Percentiles rank a stretch among this genome's conserved stretches.
Evolutionary conservation across 1,140 invertebrate species (phyloP).

Genomic region (Drosophila repleta): DNA sequence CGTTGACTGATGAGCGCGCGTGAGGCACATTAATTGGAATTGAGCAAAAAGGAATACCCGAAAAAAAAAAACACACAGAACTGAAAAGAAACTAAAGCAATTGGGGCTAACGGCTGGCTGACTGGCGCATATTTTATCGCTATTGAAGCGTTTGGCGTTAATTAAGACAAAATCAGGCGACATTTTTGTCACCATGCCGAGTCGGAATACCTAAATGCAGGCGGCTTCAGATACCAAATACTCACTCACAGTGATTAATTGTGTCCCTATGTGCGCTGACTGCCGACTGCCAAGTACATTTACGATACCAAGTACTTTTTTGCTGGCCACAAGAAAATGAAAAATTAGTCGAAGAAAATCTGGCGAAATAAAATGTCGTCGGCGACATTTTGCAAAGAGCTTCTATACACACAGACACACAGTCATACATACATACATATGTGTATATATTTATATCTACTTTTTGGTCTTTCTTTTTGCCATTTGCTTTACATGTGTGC

Average conservation of each 20-base stretch:
- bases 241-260: slow-evolving; percentile 67
- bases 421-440: slow-evolving; percentile 7
- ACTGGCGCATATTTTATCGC: slow-evolving; percentile 83
- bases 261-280: slow-evolving; percentile 56
- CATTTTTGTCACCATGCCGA: slow-evolving; percentile 81
- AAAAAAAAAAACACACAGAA: slow-evolving; percentile 3
- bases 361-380: slow-evolving; percentile 84
- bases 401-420: slow-evolving; percentile 29
- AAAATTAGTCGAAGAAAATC: slow-evolving; percentile 82
- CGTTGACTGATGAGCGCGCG: slow-evolving; percentile 76
- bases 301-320: slow-evolving; percentile 21
- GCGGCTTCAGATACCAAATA: slow-evolving; percentile 9
- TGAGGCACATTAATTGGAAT: slow-evolving; percentile 76
- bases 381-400: slow-evolving; percentile 83
- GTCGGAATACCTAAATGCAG: slow-evolving; percentile 12
- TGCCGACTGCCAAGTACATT: slow-evolving; percentile 58
- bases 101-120: slow-evolving; percentile 23
- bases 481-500: slow-evolving; percentile 33
- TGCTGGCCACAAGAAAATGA: slow-evolving; percentile 68
- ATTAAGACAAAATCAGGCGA: slow-evolving; percentile 84
- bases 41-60: slow-evolving; percentile 23
- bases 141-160: slow-evolving; percentile 84
- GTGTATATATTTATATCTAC: slow-evolving; percentile 17
- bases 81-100: slow-evolving; percentile 24
- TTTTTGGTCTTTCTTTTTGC: slow-evolving; percentile 9